Evolutionary conservation across 2,797 vertebrate genomes (phyloP), one percentile per base, ranked within the genome.

Genomic region (Chiroxiphia lanceolata): DNA sequence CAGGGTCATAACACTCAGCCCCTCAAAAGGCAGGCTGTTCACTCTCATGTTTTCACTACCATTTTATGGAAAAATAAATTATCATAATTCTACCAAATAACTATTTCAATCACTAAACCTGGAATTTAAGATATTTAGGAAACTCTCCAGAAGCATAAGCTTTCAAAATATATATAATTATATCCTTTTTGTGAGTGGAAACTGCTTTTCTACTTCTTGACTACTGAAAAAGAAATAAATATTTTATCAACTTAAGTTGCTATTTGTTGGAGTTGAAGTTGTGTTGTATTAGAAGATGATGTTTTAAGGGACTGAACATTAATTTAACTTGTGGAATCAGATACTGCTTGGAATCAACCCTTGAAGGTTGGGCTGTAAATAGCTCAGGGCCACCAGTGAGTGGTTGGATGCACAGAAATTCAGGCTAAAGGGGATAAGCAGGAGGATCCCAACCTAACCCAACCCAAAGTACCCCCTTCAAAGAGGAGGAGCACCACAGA

Each of bases 21-120:
- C 87, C 93, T 91, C 78, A 47, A 78, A 79, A 81, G 31, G 71
- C 83, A 87, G 18, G 9, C 34, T 93, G 71, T 83, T 96, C 87
- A 31, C 34, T 38, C 89, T 91, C 57, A 17, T 27, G 47, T 67
- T 92, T 80, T 69, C 67, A 17, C 15, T 54, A 69, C 25, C 83
- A 84, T 75, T 96, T 69, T 74, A 88, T 34, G 54, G 31, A 90
- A 20, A 42, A 31, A 13, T 83, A 50, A 50, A 6, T 85, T 61
- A 75, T 9, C 27, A 22, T 33, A 70, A 14, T 85, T 92, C 91
- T 82, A 74, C 67, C 57, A 86, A 77, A 23, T 25, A 76, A 70
- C 29, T 45, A 21, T 57, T 94, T 84, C 34, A 68, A 71, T 40
- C 18, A 87, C 48, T 9, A 93, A 83, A 71, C 16, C 11, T 64